Evolutionary conservation across 2,113 vertebrate species (phyloP).

Genomic region (Arvicanthis niloticus): DNA sequence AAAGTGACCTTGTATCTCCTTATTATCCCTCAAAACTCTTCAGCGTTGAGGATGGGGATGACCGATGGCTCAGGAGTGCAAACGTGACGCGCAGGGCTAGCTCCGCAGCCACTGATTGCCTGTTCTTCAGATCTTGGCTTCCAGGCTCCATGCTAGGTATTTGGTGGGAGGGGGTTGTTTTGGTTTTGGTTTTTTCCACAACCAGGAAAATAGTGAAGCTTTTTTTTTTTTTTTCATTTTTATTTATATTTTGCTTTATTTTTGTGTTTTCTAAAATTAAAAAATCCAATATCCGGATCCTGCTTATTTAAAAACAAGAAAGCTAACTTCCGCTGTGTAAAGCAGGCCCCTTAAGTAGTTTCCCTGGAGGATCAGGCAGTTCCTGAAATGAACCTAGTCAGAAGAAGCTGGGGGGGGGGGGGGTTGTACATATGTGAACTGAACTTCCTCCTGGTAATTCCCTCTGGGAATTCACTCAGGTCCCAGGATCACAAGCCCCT

Average conservation of each 20-base stretch:
- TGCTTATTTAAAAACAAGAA: conserved; percentile 60
- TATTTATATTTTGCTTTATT: conserved; percentile 42
- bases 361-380: background rate
- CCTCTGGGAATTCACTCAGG: background rate
- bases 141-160: background rate
- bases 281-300: conserved; percentile 15
- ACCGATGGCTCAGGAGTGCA: rapidly evolving
- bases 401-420: background rate
- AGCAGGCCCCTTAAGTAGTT: background rate
- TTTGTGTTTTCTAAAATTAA: conserved; percentile 67
- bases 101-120: background rate
- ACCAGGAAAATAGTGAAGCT: background rate
- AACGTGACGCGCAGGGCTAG: rapidly evolving
- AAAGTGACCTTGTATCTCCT: background rate
- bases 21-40: background rate
- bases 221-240: background rate
- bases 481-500: background rate
- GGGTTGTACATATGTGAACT: background rate
- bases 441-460: background rate
- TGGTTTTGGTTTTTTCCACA: background rate
- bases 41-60: background rate
- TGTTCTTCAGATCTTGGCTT: background rate
- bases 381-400: background rate
- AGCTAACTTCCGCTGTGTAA: conserved; percentile 22
- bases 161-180: background rate